Evolutionary conservation across 2,797 vertebrate genomes (phyloP).

Genomic region (Pogoniulus pusillus): DNA sequence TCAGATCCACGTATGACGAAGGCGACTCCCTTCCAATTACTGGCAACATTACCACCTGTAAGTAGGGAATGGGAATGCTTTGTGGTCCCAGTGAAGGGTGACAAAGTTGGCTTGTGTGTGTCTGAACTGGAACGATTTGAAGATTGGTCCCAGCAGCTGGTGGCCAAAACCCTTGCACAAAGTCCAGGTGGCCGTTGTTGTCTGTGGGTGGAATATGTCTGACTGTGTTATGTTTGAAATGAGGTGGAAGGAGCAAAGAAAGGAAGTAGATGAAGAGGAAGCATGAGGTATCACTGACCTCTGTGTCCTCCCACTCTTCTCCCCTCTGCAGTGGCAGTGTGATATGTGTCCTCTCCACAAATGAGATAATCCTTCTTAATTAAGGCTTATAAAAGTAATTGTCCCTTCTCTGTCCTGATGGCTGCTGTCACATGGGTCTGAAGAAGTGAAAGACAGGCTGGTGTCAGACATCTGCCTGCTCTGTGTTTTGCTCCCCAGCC

Average conservation of each 20-base stretch:
- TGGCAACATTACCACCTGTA: slow-evolving; percentile 88
- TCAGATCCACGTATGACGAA: slow-evolving; percentile 81
- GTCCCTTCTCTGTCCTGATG: neutral
- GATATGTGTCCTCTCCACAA: neutral
- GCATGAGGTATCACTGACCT: neutral
- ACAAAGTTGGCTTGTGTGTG: neutral
- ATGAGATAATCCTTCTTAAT: slow-evolving; percentile 30
- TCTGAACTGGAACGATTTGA: neutral
- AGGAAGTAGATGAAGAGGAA: neutral
- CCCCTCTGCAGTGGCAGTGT: rapidly evolving
- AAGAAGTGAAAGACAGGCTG: slow-evolving; percentile 13
- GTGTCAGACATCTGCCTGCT: slow-evolving; percentile 35
- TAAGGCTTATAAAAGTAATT: neutral
- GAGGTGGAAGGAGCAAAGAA: neutral
- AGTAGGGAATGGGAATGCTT: slow-evolving; percentile 45
- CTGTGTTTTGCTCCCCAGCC: slow-evolving; percentile 34
- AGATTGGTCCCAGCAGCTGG: neutral
- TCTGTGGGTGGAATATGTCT: neutral
- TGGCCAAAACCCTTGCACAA: neutral
- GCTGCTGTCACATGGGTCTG: neutral
- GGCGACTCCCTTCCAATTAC: slow-evolving; percentile 83
- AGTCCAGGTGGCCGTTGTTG: neutral
- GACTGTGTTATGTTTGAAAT: neutral
- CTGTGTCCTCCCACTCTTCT: neutral
- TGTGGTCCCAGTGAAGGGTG: neutral